Evolutionary conservation across 92 coral and sea anemone genomes (phyloP).

Genomic region (Pocillopora grandis): DNA sequence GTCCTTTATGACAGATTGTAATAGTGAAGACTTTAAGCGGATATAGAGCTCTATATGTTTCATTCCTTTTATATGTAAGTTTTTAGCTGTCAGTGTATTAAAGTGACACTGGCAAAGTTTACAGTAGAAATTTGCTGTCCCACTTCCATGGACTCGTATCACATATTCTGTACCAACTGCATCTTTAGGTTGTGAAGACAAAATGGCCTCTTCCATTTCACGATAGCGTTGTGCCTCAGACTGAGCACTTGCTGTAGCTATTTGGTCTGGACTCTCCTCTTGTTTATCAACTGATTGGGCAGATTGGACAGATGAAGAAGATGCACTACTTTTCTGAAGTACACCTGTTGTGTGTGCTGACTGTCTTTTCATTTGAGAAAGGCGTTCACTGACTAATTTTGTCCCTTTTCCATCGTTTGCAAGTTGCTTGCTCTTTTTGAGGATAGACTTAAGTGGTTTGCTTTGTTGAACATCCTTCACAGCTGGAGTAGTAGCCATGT

Average conservation of each 20-base stretch:
- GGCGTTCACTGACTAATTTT: slow-evolving; percentile 47
- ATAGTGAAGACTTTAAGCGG: slow-evolving; percentile 79
- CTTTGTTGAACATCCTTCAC: slow-evolving; percentile 5
- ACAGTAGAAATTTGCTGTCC: slow-evolving; percentile 75
- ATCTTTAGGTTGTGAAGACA: slow-evolving; percentile 62
- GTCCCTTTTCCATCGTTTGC: slow-evolving; percentile 18
- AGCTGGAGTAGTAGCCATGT: slow-evolving; percentile 1
- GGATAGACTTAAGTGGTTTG: slow-evolving; percentile 80
- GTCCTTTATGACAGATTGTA: slow-evolving; percentile 65
- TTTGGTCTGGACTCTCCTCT: slow-evolving; percentile 3
- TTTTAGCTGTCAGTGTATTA: slow-evolving; percentile 86
- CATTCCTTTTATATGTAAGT: slow-evolving; percentile 88
- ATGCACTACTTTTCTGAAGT: neutral
- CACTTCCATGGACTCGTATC: slow-evolving; percentile 58
- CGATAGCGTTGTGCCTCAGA: slow-evolving; percentile 30
- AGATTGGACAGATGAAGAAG: neutral
- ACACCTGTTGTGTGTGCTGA: slow-evolving; percentile 1
- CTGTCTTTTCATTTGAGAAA: slow-evolving; percentile 36
- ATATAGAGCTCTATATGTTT: slow-evolving; percentile 93
- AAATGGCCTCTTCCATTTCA: slow-evolving; percentile 37
- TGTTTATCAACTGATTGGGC: slow-evolving; percentile 6
- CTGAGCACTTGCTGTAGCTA: neutral
- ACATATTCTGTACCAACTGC: slow-evolving; percentile 91
- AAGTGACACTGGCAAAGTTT: slow-evolving; percentile 87
- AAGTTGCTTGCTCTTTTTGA: slow-evolving; percentile 58